Percentiles rank a stretch among this genome's conserved stretches.
Conservation (phyloP, 2,113 vertebrate genomes). For the Muscicapa adusta region DNA sequence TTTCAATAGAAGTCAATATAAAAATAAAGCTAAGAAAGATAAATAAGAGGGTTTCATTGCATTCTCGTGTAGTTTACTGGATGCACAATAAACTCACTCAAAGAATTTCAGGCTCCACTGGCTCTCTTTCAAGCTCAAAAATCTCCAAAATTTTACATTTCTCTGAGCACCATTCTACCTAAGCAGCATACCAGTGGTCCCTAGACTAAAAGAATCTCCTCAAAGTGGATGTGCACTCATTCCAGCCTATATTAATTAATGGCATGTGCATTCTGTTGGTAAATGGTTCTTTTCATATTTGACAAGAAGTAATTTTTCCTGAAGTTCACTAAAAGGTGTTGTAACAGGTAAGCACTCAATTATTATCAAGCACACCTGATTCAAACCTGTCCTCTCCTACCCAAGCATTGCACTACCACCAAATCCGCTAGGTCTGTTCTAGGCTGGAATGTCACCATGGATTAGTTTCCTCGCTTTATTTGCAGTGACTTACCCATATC, state of each 20-base stretch:
- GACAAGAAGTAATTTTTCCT: background rate
- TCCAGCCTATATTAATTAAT: background rate
- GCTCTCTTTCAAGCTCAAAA: background rate
- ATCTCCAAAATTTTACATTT: background rate
- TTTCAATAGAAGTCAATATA: conserved; percentile 24
- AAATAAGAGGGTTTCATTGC: background rate
- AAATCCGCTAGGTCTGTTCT: background rate
- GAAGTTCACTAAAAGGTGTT: background rate
- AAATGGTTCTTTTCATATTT: background rate
- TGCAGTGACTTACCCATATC: background rate
- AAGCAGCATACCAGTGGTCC: accelerated
- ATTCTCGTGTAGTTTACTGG: background rate
- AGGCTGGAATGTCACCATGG: background rate
- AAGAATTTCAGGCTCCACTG: background rate
- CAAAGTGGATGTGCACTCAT: accelerated
- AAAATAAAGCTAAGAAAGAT: conserved; percentile 7
- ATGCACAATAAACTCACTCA: background rate
- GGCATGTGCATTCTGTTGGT: background rate
- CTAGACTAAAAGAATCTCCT: background rate
- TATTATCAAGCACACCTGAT: background rate
- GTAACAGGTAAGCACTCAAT: background rate
- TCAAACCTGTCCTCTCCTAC: background rate
- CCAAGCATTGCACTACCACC: background rate
- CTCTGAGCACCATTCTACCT: background rate
- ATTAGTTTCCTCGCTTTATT: background rate